Base-by-base conservation (phyloP, 2,888 invertebrate genomes). In the Timandra comae region DNA sequence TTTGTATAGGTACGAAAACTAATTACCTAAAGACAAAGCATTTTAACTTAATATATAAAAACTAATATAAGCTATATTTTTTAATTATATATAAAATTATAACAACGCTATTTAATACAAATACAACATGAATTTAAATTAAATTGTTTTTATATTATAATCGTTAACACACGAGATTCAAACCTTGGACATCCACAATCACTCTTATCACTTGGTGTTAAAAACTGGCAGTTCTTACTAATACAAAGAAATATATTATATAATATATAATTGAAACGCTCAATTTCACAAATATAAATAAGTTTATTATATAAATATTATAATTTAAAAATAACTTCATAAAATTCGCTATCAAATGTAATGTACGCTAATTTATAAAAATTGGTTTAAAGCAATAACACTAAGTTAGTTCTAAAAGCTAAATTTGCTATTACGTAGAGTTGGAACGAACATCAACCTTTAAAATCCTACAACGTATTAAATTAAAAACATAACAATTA, bases 171-270 rank as follows among this genome's bases (percentile, higher is more conserved):
- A 36, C 9, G 25, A 38, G 12, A 30, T 30, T 35, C 21, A 13
- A 30, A 36, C 41, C 41, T 52, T 63, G 65, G 67, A 73, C 71
- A 72, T 43, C 58, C 52, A 52, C 65, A 62, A 47, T 56, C 66
- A 65, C 49, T 43, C 66, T 56, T 60, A 52, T 46, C 61, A 57
- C 51, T 76, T 77, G 79, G 79, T 78, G 79, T 79, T 63, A 65
- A 65, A 71, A 74, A 73, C 76, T 82, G 82, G 81, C 80, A 82
- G 81, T 79, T 68, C 62, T 70, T 70, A 73, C 58, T 57, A 56
- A 59, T 43, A 56, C 65, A 62, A 60, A 60, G 51, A 57, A 58
- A 61, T n/a, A 36, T 51, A 48, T 52, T 52, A 5, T 16, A 16
- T 16, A 16, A n/a, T n/a, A n/a, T n/a, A n/a, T n/a, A n/a, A n/a